Conservation (phyloP, 2,113 vertebrate genomes). For the Triplophysa tibetana region DNA sequence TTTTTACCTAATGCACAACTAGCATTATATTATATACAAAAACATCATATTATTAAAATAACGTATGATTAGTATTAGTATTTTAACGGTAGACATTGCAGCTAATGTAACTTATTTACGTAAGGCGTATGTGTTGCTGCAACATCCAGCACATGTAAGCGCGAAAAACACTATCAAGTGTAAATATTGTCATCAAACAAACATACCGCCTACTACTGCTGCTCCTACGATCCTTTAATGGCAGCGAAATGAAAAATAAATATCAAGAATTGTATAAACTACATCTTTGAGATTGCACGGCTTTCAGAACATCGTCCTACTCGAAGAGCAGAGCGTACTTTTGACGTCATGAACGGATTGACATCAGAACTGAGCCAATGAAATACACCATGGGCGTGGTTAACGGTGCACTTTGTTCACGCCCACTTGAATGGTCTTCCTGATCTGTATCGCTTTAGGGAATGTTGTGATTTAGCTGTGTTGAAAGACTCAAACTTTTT, state of each 20-base stretch:
- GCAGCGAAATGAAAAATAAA: not conserved
- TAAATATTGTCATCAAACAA: not conserved
- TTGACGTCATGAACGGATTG: slow-evolving; percentile 10
- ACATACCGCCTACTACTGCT: slow-evolving; percentile 29
- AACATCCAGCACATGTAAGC: not conserved
- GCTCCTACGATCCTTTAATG: not conserved
- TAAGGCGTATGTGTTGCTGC: not conserved
- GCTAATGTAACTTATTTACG: too few species aligned
- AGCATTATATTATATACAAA: too few species aligned
- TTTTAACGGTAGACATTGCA: too few species aligned
- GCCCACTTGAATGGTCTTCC: not conserved
- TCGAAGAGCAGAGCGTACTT: not conserved
- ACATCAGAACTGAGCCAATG: slow-evolving; percentile 34
- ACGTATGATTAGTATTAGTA: too few species aligned
- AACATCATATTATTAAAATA: too few species aligned
- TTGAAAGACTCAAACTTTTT: too few species aligned
- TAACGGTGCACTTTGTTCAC: not conserved
- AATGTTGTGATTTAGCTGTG: too few species aligned
- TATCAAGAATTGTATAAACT: not conserved
- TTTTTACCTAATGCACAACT: too few species aligned
- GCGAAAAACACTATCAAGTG: not conserved
- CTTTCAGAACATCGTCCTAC: slow-evolving; percentile 20
- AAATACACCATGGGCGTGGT: slow-evolving; percentile 26
- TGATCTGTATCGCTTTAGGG: too few species aligned
- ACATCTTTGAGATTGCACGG: not conserved